Evolutionary conservation across 2,888 invertebrate genomes (phyloP).

Genomic region (Rhingia campestris): DNA sequence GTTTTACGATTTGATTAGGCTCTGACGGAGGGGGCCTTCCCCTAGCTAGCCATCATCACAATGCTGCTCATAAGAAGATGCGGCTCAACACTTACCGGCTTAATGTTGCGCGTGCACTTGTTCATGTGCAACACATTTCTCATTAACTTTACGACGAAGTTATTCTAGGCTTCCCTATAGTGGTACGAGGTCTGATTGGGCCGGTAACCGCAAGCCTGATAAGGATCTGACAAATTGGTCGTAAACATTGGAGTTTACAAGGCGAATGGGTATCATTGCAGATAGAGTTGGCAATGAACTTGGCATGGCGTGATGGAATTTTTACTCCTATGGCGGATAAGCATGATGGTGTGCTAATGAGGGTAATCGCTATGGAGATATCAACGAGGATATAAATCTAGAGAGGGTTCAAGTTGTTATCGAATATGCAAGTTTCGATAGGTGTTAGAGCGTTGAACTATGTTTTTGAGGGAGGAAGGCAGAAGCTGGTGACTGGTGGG

Average conservation of each 20-base stretch:
- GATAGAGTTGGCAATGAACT: background rate
- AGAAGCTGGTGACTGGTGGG: too few relatives aligned
- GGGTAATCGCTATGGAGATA: too few relatives aligned
- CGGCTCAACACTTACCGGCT: background rate
- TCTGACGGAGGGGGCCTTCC: background rate
- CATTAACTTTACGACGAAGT: conserved; percentile 54
- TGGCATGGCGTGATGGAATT: conserved; percentile 19
- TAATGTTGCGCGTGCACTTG: conserved; percentile 42
- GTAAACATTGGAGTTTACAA: conserved; percentile 56
- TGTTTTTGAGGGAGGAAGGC: too few relatives aligned
- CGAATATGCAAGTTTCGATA: too few relatives aligned
- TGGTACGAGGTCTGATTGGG: conserved; percentile 62
- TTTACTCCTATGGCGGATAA: background rate
- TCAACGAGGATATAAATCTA: too few relatives aligned
- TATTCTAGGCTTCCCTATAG: conserved; percentile 32
- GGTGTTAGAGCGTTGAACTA: too few relatives aligned
- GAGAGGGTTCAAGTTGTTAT: too few relatives aligned
- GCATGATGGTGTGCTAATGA: too few relatives aligned
- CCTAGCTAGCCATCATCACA: background rate
- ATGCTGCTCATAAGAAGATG: conserved; percentile 15
- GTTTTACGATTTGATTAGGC: conserved; percentile 68
- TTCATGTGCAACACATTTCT: conserved; percentile 59
- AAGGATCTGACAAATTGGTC: conserved; percentile 39
- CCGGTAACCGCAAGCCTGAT: conserved; percentile 31
- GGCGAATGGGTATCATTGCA: conserved; percentile 12